Evolutionary conservation across 2,113 vertebrate genomes (phyloP), one percentile per base, ranked within the genome.

Genomic region (Trematomus loennbergii): DNA sequence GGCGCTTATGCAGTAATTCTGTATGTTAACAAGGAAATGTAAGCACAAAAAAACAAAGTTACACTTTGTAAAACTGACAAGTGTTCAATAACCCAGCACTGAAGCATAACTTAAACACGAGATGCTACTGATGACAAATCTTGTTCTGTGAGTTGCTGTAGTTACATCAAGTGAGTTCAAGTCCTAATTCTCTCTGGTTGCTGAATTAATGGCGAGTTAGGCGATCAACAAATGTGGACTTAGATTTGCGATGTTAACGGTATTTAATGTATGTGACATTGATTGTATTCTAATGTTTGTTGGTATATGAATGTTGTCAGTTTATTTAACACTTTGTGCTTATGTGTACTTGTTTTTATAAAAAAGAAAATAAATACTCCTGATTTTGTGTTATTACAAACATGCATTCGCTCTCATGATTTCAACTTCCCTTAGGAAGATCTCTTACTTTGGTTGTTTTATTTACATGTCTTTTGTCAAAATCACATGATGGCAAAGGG

Each of bases 331-430:
- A 48, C 40, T 75, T 83, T 83, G 68, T 88, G 59, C 43, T 66
- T 16, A 54, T 73, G 55, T 70, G 68, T 12, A 25, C 2, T 20
- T 57, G 16, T 89, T 89, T 92, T 92, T 22, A 90, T 89, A 89
- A 87, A 91, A 92, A 66, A 36, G 62, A 46, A 43, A 0, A 20
- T 66, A 66, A n/a, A n/a, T n/a, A n/a, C 11, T 49, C 1, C 11
- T 53, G 11, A 4, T 55, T 4, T 43, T 53, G 20, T 60, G 6
- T 67, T 48, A 13, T 72, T 76, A 8, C 33, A 20, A 49, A 70
- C 46, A 20, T 25, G 22, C 13, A 12, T 52, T 18, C 0, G 1
- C 18, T 22, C 25, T 52, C 29, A 22, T 17, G 5, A 45, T 18
- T 36, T 73, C n/a, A 50, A 7, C 52, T 18, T 36, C 15, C 59